Conservation (phyloP, 2,113 vertebrate genomes). For the Accipiter virgatus region DNA sequence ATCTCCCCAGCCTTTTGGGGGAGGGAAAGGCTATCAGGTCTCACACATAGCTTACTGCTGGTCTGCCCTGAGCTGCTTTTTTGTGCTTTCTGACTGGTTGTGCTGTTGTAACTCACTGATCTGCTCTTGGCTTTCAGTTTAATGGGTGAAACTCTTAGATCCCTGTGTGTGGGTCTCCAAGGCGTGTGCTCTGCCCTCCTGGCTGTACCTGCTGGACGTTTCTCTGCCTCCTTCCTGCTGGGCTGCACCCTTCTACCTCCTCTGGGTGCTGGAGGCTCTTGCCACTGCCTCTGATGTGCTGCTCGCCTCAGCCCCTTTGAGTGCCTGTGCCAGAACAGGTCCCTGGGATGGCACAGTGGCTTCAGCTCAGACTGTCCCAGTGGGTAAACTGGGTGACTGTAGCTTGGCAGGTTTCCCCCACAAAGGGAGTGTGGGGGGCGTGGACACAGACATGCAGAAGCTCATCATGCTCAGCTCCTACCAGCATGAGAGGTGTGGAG, state of each 20-base stretch:
- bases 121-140: not conserved
- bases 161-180: not conserved
- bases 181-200: not conserved
- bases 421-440: too few relatives aligned
- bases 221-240: not conserved
- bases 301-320: not conserved
- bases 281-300: not conserved
- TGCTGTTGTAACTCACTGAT: not conserved
- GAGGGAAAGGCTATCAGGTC: not conserved
- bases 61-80: not conserved
- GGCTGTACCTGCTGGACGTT: not conserved
- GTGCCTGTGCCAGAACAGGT: not conserved
- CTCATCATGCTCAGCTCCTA: not conserved
- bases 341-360: not conserved
- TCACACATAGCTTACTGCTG: not conserved
- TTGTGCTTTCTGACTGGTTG: not conserved
- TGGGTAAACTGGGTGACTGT: not conserved
- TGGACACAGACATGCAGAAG: not conserved
- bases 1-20: not conserved
- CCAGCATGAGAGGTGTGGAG: not conserved
- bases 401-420: not conserved
- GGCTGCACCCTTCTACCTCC: not conserved
- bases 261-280: not conserved
- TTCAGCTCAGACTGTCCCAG: not conserved
- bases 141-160: not conserved